Percentiles rank a stretch among this genome's conserved stretches.
Evolutionary conservation across 2,888 invertebrate species (phyloP).

Genomic region (Smittia sp.): DNA sequence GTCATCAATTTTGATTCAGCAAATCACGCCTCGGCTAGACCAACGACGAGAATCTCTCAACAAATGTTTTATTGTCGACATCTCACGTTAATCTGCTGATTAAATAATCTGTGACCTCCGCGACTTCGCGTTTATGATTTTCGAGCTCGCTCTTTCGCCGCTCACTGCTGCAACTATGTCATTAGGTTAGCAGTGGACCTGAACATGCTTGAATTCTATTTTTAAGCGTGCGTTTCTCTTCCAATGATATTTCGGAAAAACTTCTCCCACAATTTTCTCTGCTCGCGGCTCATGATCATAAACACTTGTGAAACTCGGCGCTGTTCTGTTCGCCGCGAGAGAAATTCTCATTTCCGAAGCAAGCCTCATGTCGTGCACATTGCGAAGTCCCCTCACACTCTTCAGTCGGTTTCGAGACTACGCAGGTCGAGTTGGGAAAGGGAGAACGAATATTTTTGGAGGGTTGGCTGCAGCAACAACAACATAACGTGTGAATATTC

Average conservation of each 20-base stretch:
- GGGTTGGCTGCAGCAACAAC: not conserved
- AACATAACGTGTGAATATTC: not conserved
- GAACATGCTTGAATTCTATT: not conserved
- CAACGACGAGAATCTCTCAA: not conserved
- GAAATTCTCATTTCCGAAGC: slow-evolving; percentile 1
- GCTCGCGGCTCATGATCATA: not conserved
- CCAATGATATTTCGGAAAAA: not conserved
- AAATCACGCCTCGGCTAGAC: not conserved
- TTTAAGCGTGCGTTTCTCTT: not conserved
- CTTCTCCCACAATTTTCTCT: not conserved
- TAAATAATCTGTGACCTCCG: slow-evolving; percentile 4
- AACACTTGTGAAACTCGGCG: slow-evolving; percentile 2
- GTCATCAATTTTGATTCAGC: not conserved
- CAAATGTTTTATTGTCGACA: not conserved
- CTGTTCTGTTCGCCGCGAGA: not conserved
- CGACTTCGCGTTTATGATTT: not conserved
- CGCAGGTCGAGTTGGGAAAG: not conserved
- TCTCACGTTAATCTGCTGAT: slow-evolving; percentile 1
- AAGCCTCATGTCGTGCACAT: slow-evolving; percentile 17
- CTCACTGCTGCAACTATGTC: not conserved
- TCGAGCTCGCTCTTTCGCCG: not conserved
- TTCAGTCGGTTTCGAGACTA: not conserved
- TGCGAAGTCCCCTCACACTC: slow-evolving; percentile 7
- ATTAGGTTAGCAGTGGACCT: not conserved
- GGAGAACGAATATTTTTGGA: not conserved